A percentile compares a stretch with the other conserved stretches of the same genome.
These are phyloP conservation scores for Lottia gigantea DNA, from an alignment of 2,888 invertebrate genomes.

Conservation along the genomic window DNA sequence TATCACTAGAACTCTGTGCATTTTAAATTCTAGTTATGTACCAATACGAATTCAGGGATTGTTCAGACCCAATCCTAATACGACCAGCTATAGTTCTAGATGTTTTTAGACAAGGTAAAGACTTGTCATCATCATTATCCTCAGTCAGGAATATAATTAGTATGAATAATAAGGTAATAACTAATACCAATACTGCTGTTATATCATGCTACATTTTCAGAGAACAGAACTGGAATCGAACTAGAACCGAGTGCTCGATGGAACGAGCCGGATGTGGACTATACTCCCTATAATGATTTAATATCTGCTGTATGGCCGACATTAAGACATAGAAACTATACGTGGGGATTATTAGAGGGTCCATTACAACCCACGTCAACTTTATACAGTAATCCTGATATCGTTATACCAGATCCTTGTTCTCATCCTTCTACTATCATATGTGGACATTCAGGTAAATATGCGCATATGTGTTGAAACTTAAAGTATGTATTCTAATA, in stretches of 20 bases:
- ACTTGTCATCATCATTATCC: no score
- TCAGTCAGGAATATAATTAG: no score
- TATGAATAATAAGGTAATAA: no score
- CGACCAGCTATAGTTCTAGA: no score
- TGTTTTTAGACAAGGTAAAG: no score
- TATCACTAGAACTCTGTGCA: no score
- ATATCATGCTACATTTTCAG: no score
- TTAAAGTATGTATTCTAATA: no score
- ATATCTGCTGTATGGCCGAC: slow-evolving; percentile 34
- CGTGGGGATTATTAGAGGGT: slow-evolving; percentile 24
- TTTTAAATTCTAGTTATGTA: no score
- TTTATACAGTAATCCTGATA: slow-evolving; percentile 1
- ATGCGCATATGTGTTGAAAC: neutral
- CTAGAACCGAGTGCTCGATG: slow-evolving; percentile 20
- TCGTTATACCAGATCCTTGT: slow-evolving; percentile 28
- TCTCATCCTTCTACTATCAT: slow-evolving; percentile 26
- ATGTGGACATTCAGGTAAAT: slow-evolving; percentile 30
- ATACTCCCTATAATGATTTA: slow-evolving; percentile 32
- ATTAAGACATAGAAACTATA: slow-evolving; percentile 26
- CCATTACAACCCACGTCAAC: neutral
- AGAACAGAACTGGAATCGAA: neutral
- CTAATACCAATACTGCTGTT: no score
- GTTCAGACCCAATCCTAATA: no score
- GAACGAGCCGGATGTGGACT: slow-evolving; percentile 24
- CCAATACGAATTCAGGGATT: no score